Evolutionary conservation across 92 coral and sea anemone species (phyloP).

Genomic region (Bergia sp.): DNA sequence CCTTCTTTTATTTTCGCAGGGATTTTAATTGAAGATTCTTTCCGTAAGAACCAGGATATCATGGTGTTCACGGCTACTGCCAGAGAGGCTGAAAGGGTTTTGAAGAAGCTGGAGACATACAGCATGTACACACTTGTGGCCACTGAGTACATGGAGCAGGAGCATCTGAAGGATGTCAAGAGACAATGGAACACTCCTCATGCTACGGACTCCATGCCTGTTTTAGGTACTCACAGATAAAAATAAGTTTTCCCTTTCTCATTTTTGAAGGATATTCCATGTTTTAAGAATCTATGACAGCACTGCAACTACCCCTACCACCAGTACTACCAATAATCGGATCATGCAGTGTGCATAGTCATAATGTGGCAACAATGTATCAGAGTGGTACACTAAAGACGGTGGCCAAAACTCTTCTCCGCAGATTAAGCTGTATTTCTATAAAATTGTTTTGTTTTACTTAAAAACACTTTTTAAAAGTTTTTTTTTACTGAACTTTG

Average conservation of each 20-base stretch:
- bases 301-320: too few relatives aligned
- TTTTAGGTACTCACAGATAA: slow-evolving; percentile 61
- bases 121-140: slow-evolving; percentile 72
- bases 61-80: slow-evolving; percentile 83
- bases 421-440: too few relatives aligned
- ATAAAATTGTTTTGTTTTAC: too few relatives aligned
- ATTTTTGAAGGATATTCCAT: background rate
- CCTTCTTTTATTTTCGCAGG: slow-evolving; percentile 55
- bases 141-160: slow-evolving; percentile 75
- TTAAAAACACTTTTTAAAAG: too few relatives aligned
- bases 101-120: slow-evolving; percentile 65
- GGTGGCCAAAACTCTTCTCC: background rate
- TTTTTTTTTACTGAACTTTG: too few relatives aligned
- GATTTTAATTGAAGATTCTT: slow-evolving; percentile 64
- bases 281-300: background rate
- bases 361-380: too few relatives aligned
- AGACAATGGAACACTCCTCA: slow-evolving; percentile 97
- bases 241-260: background rate
- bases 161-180: slow-evolving; percentile 67
- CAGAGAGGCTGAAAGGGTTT: slow-evolving; percentile 77
- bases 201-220: slow-evolving; percentile 69
- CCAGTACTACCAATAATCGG: too few relatives aligned
- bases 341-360: too few relatives aligned
- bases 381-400: too few relatives aligned
- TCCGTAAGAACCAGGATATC: slow-evolving; percentile 66